These are phyloP conservation scores for Cottus gobio DNA, from an alignment of 2,113 vertebrate species.

Conservation along the genomic window DNA sequence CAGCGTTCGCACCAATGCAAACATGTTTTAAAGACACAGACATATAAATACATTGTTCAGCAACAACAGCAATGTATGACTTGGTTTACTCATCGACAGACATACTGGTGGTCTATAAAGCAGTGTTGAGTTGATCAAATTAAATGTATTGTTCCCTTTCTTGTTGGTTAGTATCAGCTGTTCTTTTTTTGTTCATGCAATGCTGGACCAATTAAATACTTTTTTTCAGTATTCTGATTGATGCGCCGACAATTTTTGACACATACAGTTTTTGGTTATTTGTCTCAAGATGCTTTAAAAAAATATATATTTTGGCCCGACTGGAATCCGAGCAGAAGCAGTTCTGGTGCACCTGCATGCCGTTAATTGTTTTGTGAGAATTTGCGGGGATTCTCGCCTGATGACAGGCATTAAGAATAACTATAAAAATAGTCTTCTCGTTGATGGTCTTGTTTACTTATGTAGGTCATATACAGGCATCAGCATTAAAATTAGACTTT, in stretches of 20 bases:
- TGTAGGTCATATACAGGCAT: neutral
- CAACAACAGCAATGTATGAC: constrained; percentile 8
- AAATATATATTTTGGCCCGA: neutral
- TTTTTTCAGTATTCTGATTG: neutral
- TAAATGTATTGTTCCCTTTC: neutral
- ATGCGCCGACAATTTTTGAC: neutral
- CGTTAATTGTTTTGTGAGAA: neutral
- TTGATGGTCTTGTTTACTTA: neutral
- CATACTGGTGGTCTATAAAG: neutral
- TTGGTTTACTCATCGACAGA: constrained; percentile 11
- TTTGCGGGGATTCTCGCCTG: neutral
- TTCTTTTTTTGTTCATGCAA: neutral
- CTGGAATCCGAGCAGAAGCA: neutral
- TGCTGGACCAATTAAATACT: neutral
- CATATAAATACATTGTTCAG: neutral
- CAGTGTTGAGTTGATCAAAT: neutral
- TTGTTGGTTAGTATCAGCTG: neutral
- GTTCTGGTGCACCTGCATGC: neutral
- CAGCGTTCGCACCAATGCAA: neutral
- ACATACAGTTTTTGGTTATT: neutral
- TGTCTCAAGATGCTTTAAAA: neutral
- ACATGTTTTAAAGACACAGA: constrained; percentile 2
- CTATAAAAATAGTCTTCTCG: neutral
- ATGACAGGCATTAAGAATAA: neutral
- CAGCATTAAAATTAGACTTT: neutral